phyloP scores from a whole-genome alignment of 2,888 invertebrate genomes.

The Prenolepis imparis region DNA sequence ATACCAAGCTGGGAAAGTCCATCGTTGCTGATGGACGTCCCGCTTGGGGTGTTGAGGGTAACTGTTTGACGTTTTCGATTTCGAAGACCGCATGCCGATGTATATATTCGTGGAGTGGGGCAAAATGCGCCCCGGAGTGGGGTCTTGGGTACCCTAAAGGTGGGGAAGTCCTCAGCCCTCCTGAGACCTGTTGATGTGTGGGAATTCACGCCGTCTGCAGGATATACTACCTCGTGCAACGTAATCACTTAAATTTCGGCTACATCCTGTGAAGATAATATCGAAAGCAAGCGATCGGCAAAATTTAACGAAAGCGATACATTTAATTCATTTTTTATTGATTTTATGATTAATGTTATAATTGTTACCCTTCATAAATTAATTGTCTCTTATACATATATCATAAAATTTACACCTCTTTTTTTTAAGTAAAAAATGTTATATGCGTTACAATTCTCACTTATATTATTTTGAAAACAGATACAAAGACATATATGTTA shows the following conservation, averaged over 20 bases:
- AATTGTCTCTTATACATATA: background rate
- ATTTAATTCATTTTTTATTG: constrained; percentile 26
- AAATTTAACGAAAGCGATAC: background rate
- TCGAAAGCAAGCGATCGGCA: constrained; percentile 22
- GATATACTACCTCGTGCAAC: constrained; percentile 63
- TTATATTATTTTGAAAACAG: background rate
- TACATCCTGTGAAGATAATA: constrained; percentile 50
- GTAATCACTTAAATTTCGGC: constrained; percentile 64
- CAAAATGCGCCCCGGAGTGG: constrained; percentile 72
- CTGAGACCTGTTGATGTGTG: constrained; percentile 86
- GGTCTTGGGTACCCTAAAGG: constrained; percentile 73
- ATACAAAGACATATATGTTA: background rate
- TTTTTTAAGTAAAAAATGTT: background rate
- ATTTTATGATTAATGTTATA: background rate
- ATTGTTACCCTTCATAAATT: background rate
- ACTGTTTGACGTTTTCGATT: constrained; percentile 86
- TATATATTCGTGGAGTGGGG: constrained; percentile 76
- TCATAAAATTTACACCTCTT: background rate
- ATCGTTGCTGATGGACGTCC: constrained; percentile 69
- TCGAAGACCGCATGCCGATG: constrained; percentile 85
- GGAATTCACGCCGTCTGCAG: constrained; percentile 83
- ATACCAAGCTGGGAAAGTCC: constrained; percentile 49
- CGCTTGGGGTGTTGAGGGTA: constrained; percentile 82
- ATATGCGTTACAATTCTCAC: background rate
- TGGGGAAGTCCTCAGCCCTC: constrained; percentile 79